Base-by-base conservation (phyloP, 2,888 invertebrate genomes). In the Tetragonula carbonaria region DNA sequence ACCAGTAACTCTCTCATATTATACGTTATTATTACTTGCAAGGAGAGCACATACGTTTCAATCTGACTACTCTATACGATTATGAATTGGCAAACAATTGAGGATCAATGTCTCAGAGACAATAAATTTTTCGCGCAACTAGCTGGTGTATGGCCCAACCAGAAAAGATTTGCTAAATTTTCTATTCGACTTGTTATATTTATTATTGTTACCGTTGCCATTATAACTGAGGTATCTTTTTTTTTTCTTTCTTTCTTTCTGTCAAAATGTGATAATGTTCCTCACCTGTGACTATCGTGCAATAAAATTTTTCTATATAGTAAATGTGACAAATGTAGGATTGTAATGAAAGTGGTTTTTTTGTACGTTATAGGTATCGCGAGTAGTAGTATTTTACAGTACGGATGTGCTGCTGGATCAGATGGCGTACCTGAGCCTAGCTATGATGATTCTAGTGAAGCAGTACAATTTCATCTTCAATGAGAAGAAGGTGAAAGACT, bases 391-490 rank as follows among this genome's bases (percentile, higher is more conserved):
- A 13, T 53, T 55, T 53, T 57, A 53, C 23, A 74, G 66, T n/a
- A 23, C 57, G n/a, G 55, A 55, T 2, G 23, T 53, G 2, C 11
- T 74, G 6, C 23, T 66, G n/a, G 74, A 74, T 45, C 74, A 74
- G 45, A 18, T 74, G 66, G 66, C 55, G 0, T 74, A 66, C 5
- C 18, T 66, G 2, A 5, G 18, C 16, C 4, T 66, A 55, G 74
- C 66, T 28, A 6, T 74, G 0, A 23, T 38, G 5, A 23, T 55
- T 18, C n/a, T 55, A 8, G 6, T 66, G 6, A 74, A 74, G 4
- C 66, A 74, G 18, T 57, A 66, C 5, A 74, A 66, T 13, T 74
- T 45, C 23, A 28, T 74, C 6, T 1, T 74, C 1, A 65, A 74
- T 14, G 74, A 74, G 18, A 23, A 13, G 1, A 66, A 38, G 53